phyloP scores from a whole-genome alignment of 1,140 invertebrate genomes.

The Drosophila murphyi region DNA sequence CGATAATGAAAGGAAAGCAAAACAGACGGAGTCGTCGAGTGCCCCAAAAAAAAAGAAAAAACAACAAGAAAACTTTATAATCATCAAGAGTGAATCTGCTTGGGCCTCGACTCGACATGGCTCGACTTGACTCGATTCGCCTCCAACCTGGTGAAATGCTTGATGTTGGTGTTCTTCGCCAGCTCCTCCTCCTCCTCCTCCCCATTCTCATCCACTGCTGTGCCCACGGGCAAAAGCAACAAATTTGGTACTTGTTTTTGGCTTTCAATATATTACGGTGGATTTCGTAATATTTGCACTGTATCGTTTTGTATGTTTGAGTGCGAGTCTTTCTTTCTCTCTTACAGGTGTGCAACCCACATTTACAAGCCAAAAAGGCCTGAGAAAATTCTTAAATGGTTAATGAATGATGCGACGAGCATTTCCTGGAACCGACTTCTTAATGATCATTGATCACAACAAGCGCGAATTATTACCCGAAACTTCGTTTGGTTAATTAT shows the following conservation, averaged over 20 bases:
- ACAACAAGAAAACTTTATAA: constrained; percentile 73
- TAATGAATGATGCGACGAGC: constrained; percentile 62
- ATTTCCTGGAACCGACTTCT: constrained; percentile 64
- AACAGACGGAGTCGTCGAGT: constrained; percentile 46
- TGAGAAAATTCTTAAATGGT: constrained; percentile 67
- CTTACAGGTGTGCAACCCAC: constrained; percentile 75
- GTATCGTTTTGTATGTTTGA: constrained; percentile 30
- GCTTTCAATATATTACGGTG: constrained; percentile 53
- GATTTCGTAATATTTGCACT: constrained; percentile 79
- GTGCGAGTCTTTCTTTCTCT: constrained; percentile 51
- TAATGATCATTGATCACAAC: constrained; percentile 1
- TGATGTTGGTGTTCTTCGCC: constrained; percentile 26
- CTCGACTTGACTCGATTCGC: background rate
- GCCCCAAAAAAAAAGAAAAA: constrained; percentile 48
- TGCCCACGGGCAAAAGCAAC: constrained; percentile 24
- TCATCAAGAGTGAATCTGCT: constrained; percentile 80
- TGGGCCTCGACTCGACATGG: constrained; percentile 1
- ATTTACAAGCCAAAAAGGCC: constrained; percentile 43
- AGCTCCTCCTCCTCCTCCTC: constrained; percentile 3
- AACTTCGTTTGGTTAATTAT: background rate
- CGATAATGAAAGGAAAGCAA: constrained; percentile 81
- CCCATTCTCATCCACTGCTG: constrained; percentile 1
- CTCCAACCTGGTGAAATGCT: constrained; percentile 59
- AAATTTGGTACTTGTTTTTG: constrained; percentile 16
- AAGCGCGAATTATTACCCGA: background rate